Evolutionary conservation across 2,113 vertebrate species (phyloP).

Genomic region (Lota lota): DNA sequence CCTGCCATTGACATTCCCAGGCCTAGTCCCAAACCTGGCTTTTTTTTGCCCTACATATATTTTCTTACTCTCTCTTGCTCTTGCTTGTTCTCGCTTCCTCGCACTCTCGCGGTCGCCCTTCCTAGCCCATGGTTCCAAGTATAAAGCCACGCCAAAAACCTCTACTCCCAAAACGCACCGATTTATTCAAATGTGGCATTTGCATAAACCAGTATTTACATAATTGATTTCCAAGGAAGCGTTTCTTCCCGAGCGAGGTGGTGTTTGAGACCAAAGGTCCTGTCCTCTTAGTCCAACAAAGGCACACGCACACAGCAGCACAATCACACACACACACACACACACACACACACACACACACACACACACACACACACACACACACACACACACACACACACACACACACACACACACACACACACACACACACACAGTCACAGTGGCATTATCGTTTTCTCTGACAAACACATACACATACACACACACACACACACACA

Average conservation of each 20-base stretch:
- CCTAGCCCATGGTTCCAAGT: neutral
- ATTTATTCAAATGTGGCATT: slow-evolving; percentile 66
- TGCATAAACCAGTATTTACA: slow-evolving; percentile 69
- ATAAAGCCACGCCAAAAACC: slow-evolving; percentile 17
- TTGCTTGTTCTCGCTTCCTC: slow-evolving; percentile 5
- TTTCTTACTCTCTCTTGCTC: slow-evolving; percentile 19
- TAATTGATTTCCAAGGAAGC: slow-evolving; percentile 70
- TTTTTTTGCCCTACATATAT: slow-evolving; percentile 7
- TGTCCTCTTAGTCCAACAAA: slow-evolving; percentile 20
- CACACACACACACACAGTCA: slow-evolving; percentile 3
- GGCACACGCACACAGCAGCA: slow-evolving; percentile 2
- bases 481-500: slow-evolving; percentile 1
- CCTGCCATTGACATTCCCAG: slow-evolving; percentile 50
- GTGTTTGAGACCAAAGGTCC: slow-evolving; percentile 51
- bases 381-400: slow-evolving; percentile 1
- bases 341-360: slow-evolving; percentile 1
- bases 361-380: slow-evolving; percentile 1
- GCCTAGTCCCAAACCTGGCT: slow-evolving; percentile 31
- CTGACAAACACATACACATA: neutral
- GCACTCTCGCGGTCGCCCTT: slow-evolving; percentile 1
- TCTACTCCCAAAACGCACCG: slow-evolving; percentile 49
- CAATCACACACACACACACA: slow-evolving; percentile 11
- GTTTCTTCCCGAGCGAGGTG: slow-evolving; percentile 50
- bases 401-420: neutral
- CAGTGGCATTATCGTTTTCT: too few relatives aligned